Percentiles rank a stretch among this genome's conserved stretches.
phyloP scores from a whole-genome alignment of 2,888 invertebrate species.

The Psylliodes chrysocephalus region DNA sequence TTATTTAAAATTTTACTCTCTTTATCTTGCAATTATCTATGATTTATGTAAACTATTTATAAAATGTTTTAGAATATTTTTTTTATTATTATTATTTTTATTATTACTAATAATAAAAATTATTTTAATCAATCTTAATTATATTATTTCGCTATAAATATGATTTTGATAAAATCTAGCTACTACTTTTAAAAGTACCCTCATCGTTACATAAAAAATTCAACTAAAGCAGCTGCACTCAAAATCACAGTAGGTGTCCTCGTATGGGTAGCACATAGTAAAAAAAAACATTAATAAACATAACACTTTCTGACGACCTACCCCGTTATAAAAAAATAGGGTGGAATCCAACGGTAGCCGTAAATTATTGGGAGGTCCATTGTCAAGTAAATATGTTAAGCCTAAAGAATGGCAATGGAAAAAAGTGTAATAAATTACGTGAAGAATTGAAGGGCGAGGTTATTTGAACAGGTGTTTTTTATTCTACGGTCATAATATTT shows the following conservation, averaged over 20 bases:
- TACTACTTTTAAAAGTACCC: too few relatives aligned
- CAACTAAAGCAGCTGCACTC: conserved; percentile 17
- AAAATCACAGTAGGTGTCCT: conserved; percentile 26
- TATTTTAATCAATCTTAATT: too few relatives aligned
- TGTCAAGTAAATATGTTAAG: conserved; percentile 32
- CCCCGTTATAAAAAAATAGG: conserved; percentile 20
- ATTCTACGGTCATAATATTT: conserved; percentile 12
- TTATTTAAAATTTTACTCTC: too few relatives aligned
- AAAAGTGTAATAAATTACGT: background rate
- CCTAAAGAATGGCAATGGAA: background rate
- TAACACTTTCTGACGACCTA: conserved; percentile 12
- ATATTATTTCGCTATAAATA: too few relatives aligned
- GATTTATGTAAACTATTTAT: too few relatives aligned
- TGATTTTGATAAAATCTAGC: too few relatives aligned
- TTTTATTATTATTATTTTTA: too few relatives aligned
- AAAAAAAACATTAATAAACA: conserved; percentile 21
- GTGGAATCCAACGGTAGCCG: conserved; percentile 25
- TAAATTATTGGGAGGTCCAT: conserved; percentile 34
- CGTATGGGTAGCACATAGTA: conserved; percentile 3
- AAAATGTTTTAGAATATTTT: too few relatives aligned
- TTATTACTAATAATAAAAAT: too few relatives aligned
- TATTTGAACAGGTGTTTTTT: conserved; percentile 19
- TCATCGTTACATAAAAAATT: too few relatives aligned
- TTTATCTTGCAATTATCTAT: too few relatives aligned
- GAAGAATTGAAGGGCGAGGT: background rate